Evolutionary conservation across 1,140 invertebrate species (phyloP), one percentile per base, ranked within the genome.

Genomic region (Dryas iulia): DNA sequence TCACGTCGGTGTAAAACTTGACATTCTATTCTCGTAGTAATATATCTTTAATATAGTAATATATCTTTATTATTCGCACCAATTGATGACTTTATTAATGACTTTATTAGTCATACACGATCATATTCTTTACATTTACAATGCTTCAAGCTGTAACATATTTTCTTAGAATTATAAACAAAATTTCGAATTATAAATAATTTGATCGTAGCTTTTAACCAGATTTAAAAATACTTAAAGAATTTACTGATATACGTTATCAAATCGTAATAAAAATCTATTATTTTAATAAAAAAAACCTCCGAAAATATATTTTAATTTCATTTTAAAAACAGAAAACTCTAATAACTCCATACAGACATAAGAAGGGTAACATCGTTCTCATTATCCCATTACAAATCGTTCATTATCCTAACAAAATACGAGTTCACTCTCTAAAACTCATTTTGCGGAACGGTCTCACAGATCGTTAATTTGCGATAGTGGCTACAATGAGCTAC

Each of bases 381-480:
- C 61, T 65, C 68, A 64, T 70, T 65, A 70, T 56, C 60, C 59
- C 33, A 67, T 71, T 72, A 72, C 57, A 58, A 68, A 69, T 72
- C 66, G 66, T 65, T 66, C 62, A 74, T 77, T 74, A 77, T 77
- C 74, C 66, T 53, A 62, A 57, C 35, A 69, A 71, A 73, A 74
- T 71, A 71, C 57, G 64, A 77, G 62, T 78, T 73, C 39, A 73
- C 70, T 73, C 71, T 76, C 56, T 74, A 69, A 73, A 77, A 72
- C 70, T 77, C 74, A 77, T 77, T 76, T 67, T 67, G 61, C 30
- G 68, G 63, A 73, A 79, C 72, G 69, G 72, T 72, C 76, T 72
- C 74, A 71, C 64, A 74, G 78, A 79, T 79, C 71, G 76, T 81
- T 83, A 82, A 85, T 82, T 86, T 81, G 76, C 73, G 78, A 83